Base-by-base conservation (phyloP, 2,113 vertebrate genomes). In the Dipodomys stephensi region DNA sequence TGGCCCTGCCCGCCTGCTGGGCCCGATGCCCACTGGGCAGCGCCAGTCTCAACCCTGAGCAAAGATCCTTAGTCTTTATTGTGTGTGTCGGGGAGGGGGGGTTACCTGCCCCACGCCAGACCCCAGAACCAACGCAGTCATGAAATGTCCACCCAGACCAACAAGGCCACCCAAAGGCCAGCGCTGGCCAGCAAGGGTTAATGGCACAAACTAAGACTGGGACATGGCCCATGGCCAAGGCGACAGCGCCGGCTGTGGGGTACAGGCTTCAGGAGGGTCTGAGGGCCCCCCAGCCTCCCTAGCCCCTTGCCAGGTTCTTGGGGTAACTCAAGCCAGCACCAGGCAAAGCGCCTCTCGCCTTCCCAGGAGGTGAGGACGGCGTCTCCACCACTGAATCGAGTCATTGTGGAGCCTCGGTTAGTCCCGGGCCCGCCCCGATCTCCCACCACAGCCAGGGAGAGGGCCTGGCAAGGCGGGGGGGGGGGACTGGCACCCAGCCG, bases 311-410 rank as follows among this genome's bases (percentile, higher is more conserved):
- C 49, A 9, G 49, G 49, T 53, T 13, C 49, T 13, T 13, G 49
- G 49, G 49, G 49, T 53, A 53, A 13, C 9, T 13, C 49, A 53
- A 13, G 2, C 49, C 49, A 53, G 1, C 7, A 53, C 53, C 71
- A 15, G 53, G 65, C 86, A 80, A 72, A 93, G 49, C 11, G 64
- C 27, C 82, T 86, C 22, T n/a, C 28, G 83, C 67, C 86, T 87
- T 74, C 27, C 11, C 71, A 80, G 65, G 35, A 71, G 60, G 49
- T 80, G 84, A 87, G 88, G 74, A 83, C 32, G 76, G 76, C 25
- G 89, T 93, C 35, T 46, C 92, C 65, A 93, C 96, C 96, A 60
- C 97, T 80, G 92, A 97, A 96, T 88, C 90, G 92, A 94, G 96
- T 88, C 82, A 93, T 74, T 95, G 84, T 87, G 91, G 65, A 83